Conservation (phyloP, 2,888 invertebrate genomes). For the Cacoxenus indagator region DNA sequence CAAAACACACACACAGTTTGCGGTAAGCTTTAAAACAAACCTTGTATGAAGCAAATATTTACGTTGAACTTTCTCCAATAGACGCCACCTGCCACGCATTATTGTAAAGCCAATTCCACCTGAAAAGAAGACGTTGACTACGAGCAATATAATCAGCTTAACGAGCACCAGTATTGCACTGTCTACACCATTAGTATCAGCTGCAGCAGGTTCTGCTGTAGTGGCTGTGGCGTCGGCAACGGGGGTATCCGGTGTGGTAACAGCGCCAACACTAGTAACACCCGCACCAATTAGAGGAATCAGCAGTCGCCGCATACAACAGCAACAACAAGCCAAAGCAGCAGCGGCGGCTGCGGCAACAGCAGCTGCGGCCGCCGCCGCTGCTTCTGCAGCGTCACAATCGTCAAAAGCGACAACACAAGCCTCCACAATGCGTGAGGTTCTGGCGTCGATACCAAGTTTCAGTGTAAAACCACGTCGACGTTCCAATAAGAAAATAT, state of each 20-base stretch:
- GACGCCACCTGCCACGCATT: constrained; percentile 80
- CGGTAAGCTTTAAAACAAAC: constrained; percentile 41
- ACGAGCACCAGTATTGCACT: constrained; percentile 27
- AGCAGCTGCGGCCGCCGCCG: constrained; percentile 41
- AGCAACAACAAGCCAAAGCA: constrained; percentile 64
- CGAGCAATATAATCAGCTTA: neutral
- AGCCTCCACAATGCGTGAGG: constrained; percentile 90
- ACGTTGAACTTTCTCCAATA: constrained; percentile 28
- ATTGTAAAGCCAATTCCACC: constrained; percentile 84
- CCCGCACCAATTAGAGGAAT: constrained; percentile 53
- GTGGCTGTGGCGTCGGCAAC: neutral
- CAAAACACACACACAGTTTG: constrained; percentile 82
- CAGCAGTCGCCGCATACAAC: constrained; percentile 63
- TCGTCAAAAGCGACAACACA: constrained; percentile 60
- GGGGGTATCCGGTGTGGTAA: constrained; percentile 16
- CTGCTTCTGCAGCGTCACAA: constrained; percentile 41
- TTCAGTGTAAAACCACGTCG: constrained; percentile 85
- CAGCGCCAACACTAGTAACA: constrained; percentile 24
- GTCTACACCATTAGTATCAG: constrained; percentile 22
- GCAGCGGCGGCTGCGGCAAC: constrained; percentile 53
- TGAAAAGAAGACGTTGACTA: constrained; percentile 56
- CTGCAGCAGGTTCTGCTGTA: constrained; percentile 21
- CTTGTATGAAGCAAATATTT: neutral
- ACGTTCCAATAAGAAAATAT: constrained; percentile 83
- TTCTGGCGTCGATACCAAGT: constrained; percentile 90